phyloP scores from a whole-genome alignment of 2,797 vertebrate species.

The Mus spretus region DNA sequence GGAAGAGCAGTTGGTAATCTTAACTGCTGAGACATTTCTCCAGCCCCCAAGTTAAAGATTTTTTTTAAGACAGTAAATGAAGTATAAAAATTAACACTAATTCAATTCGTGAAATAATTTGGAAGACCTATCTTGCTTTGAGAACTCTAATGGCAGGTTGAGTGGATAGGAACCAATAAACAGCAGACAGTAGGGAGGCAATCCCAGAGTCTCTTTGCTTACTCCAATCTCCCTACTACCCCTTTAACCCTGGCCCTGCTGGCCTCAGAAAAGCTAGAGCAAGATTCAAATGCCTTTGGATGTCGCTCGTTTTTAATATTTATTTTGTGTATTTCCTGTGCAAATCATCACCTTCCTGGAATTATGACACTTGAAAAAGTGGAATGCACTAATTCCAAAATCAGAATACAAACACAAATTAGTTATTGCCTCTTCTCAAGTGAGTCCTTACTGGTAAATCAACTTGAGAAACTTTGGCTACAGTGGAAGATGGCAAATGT shows the following conservation, averaged over 20 bases:
- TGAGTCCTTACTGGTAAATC: slow-evolving; percentile 49
- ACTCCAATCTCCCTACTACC: neutral
- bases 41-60: no score
- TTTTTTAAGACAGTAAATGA: neutral
- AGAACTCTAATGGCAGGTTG: neutral
- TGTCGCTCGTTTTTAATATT: neutral
- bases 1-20: no score
- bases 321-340: neutral
- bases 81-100: slow-evolving; percentile 63
- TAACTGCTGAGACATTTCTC: no score
- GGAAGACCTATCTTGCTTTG: slow-evolving; percentile 27
- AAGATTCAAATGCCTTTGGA: slow-evolving; percentile 6
- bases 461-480: neutral
- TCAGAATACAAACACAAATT: slow-evolving; percentile 32
- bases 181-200: neutral
- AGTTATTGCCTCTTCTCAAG: slow-evolving; percentile 38
- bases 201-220: neutral
- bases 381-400: slow-evolving; percentile 44
- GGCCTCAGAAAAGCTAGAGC: neutral
- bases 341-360: slow-evolving; percentile 55
- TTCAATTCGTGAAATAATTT: slow-evolving; percentile 18
- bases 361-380: slow-evolving; percentile 31
- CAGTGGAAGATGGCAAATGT: neutral
- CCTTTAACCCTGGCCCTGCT: slow-evolving; percentile 32
- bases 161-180: neutral